Evolutionary conservation across 2,113 vertebrate species (phyloP), one percentile per base, ranked within the genome.

Genomic region (Coptodon bakossiorum): DNA sequence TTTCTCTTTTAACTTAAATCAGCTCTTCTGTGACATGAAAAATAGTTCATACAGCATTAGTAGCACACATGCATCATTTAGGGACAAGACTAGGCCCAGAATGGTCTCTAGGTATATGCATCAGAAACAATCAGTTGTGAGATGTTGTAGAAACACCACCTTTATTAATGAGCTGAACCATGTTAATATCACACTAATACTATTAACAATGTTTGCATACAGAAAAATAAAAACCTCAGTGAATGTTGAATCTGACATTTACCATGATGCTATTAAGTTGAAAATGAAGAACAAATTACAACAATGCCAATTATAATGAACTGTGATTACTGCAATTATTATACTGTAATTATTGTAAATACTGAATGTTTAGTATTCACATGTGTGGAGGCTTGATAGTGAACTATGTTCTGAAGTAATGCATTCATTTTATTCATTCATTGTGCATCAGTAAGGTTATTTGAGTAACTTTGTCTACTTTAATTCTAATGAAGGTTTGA

Each of bases 321-420:
- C 63, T 83, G 56, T 86, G 92, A 93, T 95, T 83, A 89, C 89
- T 80, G 80, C 38, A 87, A 89, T 88, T 90, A 86, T 54, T 86
- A 82, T 71, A 80, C 43, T 73, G 81, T 89, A 86, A 94, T 92
- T 94, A 92, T 91, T 89, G 81, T 90, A 91, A 93, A 92, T 91
- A 86, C 16, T 61, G 48, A 43, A 88, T 85, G 81, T 86, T 88
- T 88, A 84, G 78, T 84, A 88, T 84, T 90, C 66, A 73, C 73
- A 86, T 80, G 66, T 86, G 38, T 31, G 54, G 38, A 52, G 54
- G 29, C 63, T 48, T 29, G 43, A 81, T 79, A 82, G 82, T 85
- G 43, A 92, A 76, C 31, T 19, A 22, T 38, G 57, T 56, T 80
- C 38, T 66, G 12, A 57, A 86, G 43, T 22, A 40, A 78, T 59